Evolutionary conservation across 2,888 invertebrate genomes (phyloP), one percentile per base, ranked within the genome.

Genomic region (Bombyx huttoni): DNA sequence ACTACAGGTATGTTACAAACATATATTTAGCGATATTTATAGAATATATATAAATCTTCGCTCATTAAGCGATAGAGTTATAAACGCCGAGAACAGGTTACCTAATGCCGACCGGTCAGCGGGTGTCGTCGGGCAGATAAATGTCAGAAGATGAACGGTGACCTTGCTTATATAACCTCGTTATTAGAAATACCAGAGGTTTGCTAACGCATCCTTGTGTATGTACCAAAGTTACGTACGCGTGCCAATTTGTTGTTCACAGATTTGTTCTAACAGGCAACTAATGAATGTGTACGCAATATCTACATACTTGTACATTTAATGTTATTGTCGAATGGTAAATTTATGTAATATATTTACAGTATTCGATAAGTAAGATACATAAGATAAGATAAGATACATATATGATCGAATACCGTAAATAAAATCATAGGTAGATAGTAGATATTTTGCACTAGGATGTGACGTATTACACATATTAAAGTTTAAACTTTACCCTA

Each of bases 151-250:
- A 81, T 67, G 81, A 72, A 59, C 70, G 62, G 52, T 69, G 81
- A 81, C 86, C 85, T 86, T 87, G 78, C 61, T 84, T 83, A 81
- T 67, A 64, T 84, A 81, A 84, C 73, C 74, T 75, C 70, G 64
- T 73, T 65, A 67, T 69, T 75, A 78, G 75, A 79, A 78, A 80
- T 79, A 78, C 76, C 75, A 70, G 58, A 49, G 59, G 70, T 72
- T 77, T 75, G 75, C 73, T 70, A 75, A 78, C 67, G 60, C 61
- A 64, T 68, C 65, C 65, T 66, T 60, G 61, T 61, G 58, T 58
- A 49, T 53, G 53, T 50, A 53, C 53, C 54, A 52, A 57, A 51
- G 55, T 57, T 56, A 58, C 56, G 55, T 49, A 60, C 57, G 47
- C 49, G 47, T 52, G 49, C 52, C 52, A 52, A 14, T 49, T 49